phyloP scores from a whole-genome alignment of 2,797 vertebrate genomes.

The Allobates femoralis region DNA sequence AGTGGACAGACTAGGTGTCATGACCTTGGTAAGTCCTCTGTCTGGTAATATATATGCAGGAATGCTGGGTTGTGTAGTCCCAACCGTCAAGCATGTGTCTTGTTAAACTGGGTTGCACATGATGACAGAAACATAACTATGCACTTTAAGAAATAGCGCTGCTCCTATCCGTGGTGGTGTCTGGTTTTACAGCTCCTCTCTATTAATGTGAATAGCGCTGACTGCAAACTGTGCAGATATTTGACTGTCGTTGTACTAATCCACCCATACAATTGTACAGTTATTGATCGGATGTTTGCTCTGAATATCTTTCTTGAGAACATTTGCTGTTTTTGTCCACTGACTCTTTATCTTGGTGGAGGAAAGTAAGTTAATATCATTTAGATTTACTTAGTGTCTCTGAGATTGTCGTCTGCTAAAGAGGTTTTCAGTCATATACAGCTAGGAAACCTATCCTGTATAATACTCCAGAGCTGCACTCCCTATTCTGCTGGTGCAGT shows the following conservation, averaged over 20 bases:
- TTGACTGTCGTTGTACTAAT: too few relatives aligned
- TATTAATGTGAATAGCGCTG: too few relatives aligned
- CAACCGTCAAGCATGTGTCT: background rate
- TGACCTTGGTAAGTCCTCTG: constrained; percentile 87
- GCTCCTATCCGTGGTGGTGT: too few relatives aligned
- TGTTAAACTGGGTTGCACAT: too few relatives aligned
- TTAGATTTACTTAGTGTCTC: background rate
- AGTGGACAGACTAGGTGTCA: constrained; percentile 91
- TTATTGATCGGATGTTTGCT: constrained; percentile 15
- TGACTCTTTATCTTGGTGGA: background rate
- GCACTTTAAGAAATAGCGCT: too few relatives aligned
- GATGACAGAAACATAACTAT: too few relatives aligned
- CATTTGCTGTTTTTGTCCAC: background rate
- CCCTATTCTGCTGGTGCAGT: too few relatives aligned
- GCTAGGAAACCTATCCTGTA: background rate
- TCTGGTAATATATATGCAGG: too few relatives aligned
- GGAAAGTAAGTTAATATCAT: background rate
- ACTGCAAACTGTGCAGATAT: too few relatives aligned
- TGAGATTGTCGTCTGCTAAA: background rate
- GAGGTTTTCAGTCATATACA: background rate
- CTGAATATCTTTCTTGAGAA: background rate
- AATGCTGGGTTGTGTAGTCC: background rate
- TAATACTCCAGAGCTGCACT: too few relatives aligned
- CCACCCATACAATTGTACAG: too few relatives aligned
- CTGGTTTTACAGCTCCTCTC: too few relatives aligned